These are phyloP conservation scores for Salmo trutta DNA, from an alignment of 2,797 vertebrate genomes.

Conservation along the genomic window DNA sequence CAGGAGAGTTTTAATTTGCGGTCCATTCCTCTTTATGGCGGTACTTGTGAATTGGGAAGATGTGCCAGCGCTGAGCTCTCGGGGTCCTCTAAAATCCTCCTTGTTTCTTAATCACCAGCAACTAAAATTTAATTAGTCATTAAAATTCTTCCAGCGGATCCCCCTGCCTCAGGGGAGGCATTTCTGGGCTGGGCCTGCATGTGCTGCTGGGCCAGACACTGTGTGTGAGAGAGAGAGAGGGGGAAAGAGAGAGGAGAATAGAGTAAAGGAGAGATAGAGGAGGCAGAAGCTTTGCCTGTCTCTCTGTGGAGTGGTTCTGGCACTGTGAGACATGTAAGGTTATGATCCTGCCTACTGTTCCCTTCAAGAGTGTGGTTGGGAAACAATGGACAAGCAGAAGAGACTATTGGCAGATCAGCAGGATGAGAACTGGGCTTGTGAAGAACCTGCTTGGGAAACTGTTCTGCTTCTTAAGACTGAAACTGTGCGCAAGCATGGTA, in stretches of 20 bases:
- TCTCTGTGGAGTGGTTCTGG: neutral
- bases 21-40: conserved; percentile 63
- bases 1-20: conserved; percentile 70
- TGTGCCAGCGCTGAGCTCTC: conserved; percentile 58
- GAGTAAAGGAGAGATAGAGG: neutral
- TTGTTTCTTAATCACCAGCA: conserved; percentile 79
- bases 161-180: conserved; percentile 59
- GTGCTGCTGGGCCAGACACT: conserved; percentile 19
- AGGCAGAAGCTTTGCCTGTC: neutral
- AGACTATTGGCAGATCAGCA: neutral
- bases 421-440: neutral
- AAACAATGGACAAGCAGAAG: neutral
- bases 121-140: conserved; percentile 83
- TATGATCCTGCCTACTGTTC: neutral
- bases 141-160: conserved; percentile 79
- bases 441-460: neutral
- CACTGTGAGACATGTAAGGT: neutral
- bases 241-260: too few species aligned
- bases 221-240: neutral
- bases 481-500: neutral
- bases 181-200: conserved; percentile 15
- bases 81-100: conserved; percentile 66
- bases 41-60: neutral
- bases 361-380: neutral
- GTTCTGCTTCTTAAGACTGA: neutral